phyloP scores from a whole-genome alignment of 2,888 invertebrate species.

The Drosophila pegasa region DNA sequence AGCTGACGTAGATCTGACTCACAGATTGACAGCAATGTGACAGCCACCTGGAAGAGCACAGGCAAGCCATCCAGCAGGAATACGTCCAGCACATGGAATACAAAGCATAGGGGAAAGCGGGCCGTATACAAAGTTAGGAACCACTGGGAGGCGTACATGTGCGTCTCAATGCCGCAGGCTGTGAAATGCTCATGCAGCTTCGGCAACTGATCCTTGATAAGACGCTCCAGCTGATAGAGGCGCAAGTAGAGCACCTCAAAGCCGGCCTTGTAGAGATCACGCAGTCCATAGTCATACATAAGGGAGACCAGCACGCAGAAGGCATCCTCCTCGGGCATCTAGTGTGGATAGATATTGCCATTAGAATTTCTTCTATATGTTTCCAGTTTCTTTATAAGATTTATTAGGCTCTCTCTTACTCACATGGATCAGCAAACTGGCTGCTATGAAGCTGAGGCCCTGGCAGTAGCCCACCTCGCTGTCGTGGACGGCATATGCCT shows the following conservation, averaged over 20 bases:
- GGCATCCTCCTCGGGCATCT: conserved; percentile 99
- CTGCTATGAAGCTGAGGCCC: conserved; percentile 98
- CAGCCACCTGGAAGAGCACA: conserved; percentile 97
- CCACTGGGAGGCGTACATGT: conserved; percentile 99
- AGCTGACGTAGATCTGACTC: conserved; percentile 95
- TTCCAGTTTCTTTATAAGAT: neutral
- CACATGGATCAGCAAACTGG: conserved; percentile 97
- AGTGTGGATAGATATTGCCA: neutral
- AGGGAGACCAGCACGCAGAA: conserved; percentile 98
- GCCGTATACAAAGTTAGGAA: conserved; percentile 99
- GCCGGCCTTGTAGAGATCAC: conserved; percentile 98
- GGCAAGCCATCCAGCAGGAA: conserved; percentile 97
- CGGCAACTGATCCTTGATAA: conserved; percentile 93
- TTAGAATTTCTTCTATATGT: neutral
- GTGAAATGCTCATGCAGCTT: conserved; percentile 93
- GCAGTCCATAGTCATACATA: conserved; percentile 97
- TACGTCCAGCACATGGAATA: conserved; percentile 98
- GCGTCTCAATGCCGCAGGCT: conserved; percentile 94
- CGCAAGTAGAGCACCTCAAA: conserved; percentile 98
- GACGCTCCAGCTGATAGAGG: conserved; percentile 96
- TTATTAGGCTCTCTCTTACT: conserved; percentile 83
- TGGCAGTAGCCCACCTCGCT: conserved; percentile 99
- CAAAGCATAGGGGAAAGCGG: conserved; percentile 97
- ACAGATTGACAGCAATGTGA: conserved; percentile 96
- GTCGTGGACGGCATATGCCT: conserved; percentile 98